phyloP scores from a whole-genome alignment of 2,888 invertebrate species.

The Drosophila kuntzei region DNA sequence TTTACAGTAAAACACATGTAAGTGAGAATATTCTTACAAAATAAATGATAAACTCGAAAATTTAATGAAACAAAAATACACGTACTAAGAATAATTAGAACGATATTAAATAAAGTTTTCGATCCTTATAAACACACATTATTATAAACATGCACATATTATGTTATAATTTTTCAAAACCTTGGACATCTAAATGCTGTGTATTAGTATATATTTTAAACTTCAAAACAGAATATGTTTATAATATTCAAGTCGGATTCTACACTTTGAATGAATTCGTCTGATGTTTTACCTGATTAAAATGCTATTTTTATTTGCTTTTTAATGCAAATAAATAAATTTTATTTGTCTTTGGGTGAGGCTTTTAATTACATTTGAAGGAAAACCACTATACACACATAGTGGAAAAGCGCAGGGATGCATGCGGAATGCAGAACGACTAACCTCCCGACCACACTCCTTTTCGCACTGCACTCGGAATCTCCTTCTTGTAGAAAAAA shows the following conservation, averaged over 20 bases:
- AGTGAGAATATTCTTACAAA: not conserved
- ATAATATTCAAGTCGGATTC: constrained; percentile 7
- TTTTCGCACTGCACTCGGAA: not conserved
- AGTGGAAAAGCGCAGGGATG: constrained; percentile 51
- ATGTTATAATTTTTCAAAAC: not conserved
- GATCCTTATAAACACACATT: no score
- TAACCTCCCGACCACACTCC: not conserved
- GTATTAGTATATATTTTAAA: not conserved
- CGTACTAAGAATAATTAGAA: not conserved
- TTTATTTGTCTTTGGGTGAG: constrained; percentile 45
- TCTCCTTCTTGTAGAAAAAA: not conserved
- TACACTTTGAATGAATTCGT: constrained; percentile 3
- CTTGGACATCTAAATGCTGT: no score
- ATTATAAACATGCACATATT: no score
- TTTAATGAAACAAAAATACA: not conserved
- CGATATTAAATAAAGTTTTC: no score
- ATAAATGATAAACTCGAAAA: not conserved
- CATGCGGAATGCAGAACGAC: constrained; percentile 60
- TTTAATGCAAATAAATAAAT: constrained; percentile 35
- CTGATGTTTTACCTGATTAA: constrained; percentile 47
- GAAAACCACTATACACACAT: constrained; percentile 18
- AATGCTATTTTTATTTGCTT: constrained; percentile 53
- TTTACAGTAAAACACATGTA: constrained; percentile 32
- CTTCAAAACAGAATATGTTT: not conserved
- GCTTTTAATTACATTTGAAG: constrained; percentile 62